Evolutionary conservation across 1,140 invertebrate species (phyloP), one percentile per base, ranked within the genome.

Genomic region (Cherax destructor): DNA sequence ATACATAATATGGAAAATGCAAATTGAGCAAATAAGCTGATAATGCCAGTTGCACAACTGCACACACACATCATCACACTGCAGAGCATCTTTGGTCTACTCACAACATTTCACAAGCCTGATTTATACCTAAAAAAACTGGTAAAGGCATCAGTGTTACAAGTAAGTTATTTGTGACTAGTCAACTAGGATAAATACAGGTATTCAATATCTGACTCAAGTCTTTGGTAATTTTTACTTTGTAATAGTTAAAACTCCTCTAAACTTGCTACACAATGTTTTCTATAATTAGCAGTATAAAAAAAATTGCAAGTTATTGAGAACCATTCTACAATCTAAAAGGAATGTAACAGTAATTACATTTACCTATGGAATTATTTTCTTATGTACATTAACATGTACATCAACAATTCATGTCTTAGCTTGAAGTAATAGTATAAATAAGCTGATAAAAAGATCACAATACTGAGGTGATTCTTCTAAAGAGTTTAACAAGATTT

Each of bases 161-260:
- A 30, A 24, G 69, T 74, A 74, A 74, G 11, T 74, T 74, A 30
- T 74, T 30, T 30, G 69, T 74, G 69, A 74, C 69, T 74, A 74
- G 69, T 74, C 69, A 74, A 74, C 69, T 74, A 74, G n/a, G 69
- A 30, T 74, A 30, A 21, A 74, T 74, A 74, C 69, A 74, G 6
- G 24, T 74, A 74, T 74, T 74, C 69, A 74, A 74, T 74, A 74
- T 74, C n/a, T 74, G 69, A 74, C 69, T 74, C 69, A 30, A 4
- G 69, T 74, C 69, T 74, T 74, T 74, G 69, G 69, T 74, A 74
- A 74, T 74, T 24, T 74, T 30, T 7, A 74, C 69, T 74, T 74
- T 30, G 24, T 9, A 74, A 10, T 6, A 30, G 69, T 74, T 30
- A 7, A 69, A 74, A 24, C n/a, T 74, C 61, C 61, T 74, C 69